Evolutionary conservation across 1,140 invertebrate species (phyloP).

Genomic region (Bacillus rossius): DNA sequence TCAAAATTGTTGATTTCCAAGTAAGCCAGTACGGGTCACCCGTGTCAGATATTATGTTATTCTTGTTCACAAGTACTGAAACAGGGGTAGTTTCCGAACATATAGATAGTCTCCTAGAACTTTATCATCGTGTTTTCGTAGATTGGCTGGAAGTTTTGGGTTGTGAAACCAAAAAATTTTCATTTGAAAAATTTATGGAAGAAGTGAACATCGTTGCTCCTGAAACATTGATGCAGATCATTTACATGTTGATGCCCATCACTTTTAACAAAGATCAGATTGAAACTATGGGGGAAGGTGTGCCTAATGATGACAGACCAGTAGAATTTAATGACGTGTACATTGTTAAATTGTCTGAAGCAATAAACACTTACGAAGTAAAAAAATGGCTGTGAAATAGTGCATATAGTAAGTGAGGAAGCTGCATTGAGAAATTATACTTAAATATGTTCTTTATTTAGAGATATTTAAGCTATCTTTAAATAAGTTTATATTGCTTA

Average conservation of each 20-base stretch:
- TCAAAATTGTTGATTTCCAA: conserved; percentile 17
- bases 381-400: no score
- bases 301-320: no score
- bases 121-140: conserved; percentile 4
- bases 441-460: no score
- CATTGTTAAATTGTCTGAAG: no score
- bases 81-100: neutral
- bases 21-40: conserved; percentile 6
- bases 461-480: no score
- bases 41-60: conserved; percentile 8
- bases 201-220: conserved; percentile 4
- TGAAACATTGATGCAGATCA: neutral
- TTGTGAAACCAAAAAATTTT: conserved; percentile 1
- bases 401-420: no score
- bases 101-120: neutral
- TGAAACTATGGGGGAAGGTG: no score
- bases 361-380: no score
- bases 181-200: neutral
- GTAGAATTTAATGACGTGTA: no score
- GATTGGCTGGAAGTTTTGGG: neutral
- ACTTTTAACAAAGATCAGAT: neutral
- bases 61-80: conserved; percentile 7
- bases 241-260: neutral
- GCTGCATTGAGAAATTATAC: no score
- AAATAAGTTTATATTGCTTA: no score